Evolutionary conservation across 2,113 vertebrate species (phyloP), one percentile per base, ranked within the genome.

Genomic region (Chascanopsetta lugubris): DNA sequence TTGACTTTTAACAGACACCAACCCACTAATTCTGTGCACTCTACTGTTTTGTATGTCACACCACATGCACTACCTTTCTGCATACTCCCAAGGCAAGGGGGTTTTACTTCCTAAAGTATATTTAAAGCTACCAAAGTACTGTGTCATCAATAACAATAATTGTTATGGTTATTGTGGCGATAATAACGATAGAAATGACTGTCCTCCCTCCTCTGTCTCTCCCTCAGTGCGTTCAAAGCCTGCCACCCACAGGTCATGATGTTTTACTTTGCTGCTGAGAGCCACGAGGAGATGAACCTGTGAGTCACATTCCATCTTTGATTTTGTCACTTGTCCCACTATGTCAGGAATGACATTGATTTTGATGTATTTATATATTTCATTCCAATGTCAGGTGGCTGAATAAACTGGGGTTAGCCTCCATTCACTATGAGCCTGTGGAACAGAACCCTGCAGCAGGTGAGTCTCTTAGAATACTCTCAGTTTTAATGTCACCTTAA

Each of bases 221-320:
- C 63, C 15, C 75, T 1, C 86, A 99, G 97, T 86, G 97, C 97
- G 10, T 95, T 99, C 75, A 99, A 96, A 92, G 94, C 96, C 61
- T 97, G 93, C 72, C 97, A 99, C 79, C 94, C 95, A 30, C 92
- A 96, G 50, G 94, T 95, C 89, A 97, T 95, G 94, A 94, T 94
- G 74, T 98, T 99, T 88, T 99, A 95, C 85, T 99, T 99, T 85
- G 97, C 97, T 1, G 95, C 97, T 50, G 97, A 99, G 83, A 97
- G 88, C 88, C 85, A 86, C 6, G 95, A 95, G 45, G 96, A 98
- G 79, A 98, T 99, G 96, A 97, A 93, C 27, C 17, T 89, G 97
- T 99, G 92, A 96, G 96, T 94, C 46, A 20, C 25, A 42, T n/a
- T 38, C 5, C 20, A 0, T 11, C 15, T 5, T 9, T 43, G 36